These are phyloP conservation scores for Cladopsammia gracilis DNA, from an alignment of 64 coral and sea anemone genomes.

Conservation along the genomic window DNA sequence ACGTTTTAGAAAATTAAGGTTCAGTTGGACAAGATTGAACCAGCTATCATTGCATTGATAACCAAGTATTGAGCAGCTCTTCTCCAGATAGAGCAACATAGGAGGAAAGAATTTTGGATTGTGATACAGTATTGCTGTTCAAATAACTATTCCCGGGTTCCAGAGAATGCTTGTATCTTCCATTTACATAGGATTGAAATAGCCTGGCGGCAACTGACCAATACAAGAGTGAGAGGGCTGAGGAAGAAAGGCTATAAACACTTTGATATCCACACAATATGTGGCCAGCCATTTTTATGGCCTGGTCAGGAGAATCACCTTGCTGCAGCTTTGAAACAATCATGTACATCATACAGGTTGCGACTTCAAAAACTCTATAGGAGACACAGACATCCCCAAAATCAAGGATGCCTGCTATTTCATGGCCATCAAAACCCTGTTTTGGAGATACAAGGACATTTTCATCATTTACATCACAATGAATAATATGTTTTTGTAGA, in stretches of 20 bases:
- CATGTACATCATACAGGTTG: constrained; percentile 53
- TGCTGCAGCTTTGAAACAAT: constrained; percentile 15
- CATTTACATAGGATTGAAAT: constrained; percentile 33
- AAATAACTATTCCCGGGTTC: constrained; percentile 69
- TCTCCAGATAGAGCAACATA: constrained; percentile 12
- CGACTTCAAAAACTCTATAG: constrained; percentile 69
- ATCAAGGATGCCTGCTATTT: constrained; percentile 49
- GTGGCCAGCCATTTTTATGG: constrained; percentile 37
- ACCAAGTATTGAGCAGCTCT: constrained; percentile 27
- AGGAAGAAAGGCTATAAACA: not conserved
- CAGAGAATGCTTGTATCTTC: constrained; percentile 25
- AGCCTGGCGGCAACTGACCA: constrained; percentile 64
- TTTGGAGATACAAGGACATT: constrained; percentile 56
- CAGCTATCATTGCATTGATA: not conserved
- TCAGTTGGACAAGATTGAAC: too few relatives aligned
- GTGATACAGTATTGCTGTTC: not conserved
- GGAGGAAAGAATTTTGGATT: constrained; percentile 38
- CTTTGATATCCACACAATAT: constrained; percentile 55
- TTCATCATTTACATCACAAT: constrained; percentile 64
- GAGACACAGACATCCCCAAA: constrained; percentile 59
- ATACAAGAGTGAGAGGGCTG: constrained; percentile 19
- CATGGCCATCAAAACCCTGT: not conserved
- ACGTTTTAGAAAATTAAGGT: too few relatives aligned
- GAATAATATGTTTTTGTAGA: constrained; percentile 57
- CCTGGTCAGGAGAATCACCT: constrained; percentile 8